These are phyloP conservation scores for Andrena fulva DNA, from an alignment of 2,888 invertebrate genomes.

Conservation along the genomic window DNA sequence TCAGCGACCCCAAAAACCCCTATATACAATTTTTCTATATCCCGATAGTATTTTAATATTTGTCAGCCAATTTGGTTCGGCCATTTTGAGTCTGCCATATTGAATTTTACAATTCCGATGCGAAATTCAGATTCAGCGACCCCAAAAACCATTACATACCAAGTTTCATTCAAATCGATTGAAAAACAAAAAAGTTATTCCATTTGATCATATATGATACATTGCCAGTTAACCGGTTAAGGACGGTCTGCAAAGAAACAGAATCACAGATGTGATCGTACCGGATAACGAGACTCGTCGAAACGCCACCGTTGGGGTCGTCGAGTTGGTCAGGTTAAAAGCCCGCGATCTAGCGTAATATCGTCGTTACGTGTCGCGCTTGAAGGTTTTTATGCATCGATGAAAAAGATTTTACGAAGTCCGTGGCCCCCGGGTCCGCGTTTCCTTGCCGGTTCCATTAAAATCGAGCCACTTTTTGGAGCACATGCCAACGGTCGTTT, in stretches of 20 bases:
- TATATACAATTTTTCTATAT: no score
- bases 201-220: no score
- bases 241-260: conserved; percentile 1
- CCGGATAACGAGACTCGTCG: conserved; percentile 23
- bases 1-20: no score
- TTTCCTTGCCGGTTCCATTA: conserved; percentile 17
- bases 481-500: conserved; percentile 14
- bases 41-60: no score
- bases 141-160: no score
- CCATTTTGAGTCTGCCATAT: no score
- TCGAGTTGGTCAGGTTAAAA: neutral
- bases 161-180: no score
- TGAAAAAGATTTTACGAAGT: conserved; percentile 4
- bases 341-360: neutral
- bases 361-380: neutral
- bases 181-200: no score
- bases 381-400: neutral
- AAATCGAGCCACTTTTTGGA: conserved; percentile 42
- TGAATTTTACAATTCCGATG: no score
- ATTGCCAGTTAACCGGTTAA: no score
- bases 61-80: no score
- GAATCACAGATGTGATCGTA: conserved; percentile 29
- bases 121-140: no score
- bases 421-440: neutral
- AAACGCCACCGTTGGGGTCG: conserved; percentile 11